Evolutionary conservation across 2,113 vertebrate genomes (phyloP).

Genomic region (Apistogramma diplotaenia): DNA sequence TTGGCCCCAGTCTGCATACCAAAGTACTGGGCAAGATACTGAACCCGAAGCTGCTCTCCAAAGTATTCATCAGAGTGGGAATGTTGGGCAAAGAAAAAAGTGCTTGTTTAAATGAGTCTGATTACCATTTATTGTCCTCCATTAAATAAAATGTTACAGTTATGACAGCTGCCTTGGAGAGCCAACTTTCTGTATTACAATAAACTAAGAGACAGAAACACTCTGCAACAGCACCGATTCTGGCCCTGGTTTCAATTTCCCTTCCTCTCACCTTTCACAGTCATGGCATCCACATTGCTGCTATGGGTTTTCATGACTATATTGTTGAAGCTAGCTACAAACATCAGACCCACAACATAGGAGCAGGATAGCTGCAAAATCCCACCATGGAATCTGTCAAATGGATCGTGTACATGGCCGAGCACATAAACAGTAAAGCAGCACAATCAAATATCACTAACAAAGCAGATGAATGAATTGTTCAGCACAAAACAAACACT

Average conservation of each 20-base stretch:
- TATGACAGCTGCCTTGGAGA: background rate
- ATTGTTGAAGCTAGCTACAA: conserved; percentile 27
- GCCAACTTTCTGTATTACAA: background rate
- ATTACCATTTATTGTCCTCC: background rate
- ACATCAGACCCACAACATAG: conserved; percentile 17
- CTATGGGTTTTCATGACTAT: conserved; percentile 29
- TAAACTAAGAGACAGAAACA: background rate
- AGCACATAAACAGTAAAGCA: background rate
- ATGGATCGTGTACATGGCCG: background rate
- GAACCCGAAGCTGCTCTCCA: too few species aligned
- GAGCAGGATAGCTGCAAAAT: conserved; percentile 22
- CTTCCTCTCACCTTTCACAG: conserved; percentile 13
- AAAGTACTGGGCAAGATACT: too few species aligned
- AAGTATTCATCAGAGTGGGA: too few species aligned
- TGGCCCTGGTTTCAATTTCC: background rate
- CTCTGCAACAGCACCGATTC: background rate
- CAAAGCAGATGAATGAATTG: background rate
- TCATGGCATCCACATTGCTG: background rate
- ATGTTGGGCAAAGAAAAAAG: too few species aligned
- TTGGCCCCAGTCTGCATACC: too few species aligned
- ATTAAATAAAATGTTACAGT: background rate
- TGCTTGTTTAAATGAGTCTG: too few species aligned
- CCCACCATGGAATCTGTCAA: conserved; percentile 5
- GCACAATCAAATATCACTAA: background rate
- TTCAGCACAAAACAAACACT: conserved; percentile 54